A percentile compares a stretch with the other conserved stretches of the same genome.
These are phyloP conservation scores for Agonum fuliginosum DNA, from an alignment of 2,888 invertebrate genomes.

Conservation along the genomic window DNA sequence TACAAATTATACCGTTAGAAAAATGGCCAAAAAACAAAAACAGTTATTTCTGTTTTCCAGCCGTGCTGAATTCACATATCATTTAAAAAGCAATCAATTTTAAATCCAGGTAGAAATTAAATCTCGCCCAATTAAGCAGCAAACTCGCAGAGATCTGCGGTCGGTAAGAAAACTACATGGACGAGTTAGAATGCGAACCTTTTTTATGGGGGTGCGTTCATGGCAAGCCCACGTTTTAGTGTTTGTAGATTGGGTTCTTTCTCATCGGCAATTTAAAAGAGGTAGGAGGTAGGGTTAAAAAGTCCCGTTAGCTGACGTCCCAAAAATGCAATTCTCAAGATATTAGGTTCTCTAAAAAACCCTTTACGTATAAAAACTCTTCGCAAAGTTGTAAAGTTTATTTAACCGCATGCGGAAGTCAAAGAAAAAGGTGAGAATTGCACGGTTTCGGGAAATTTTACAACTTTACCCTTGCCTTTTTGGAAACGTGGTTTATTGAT, in stretches of 20 bases:
- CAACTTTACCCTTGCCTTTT: constrained; percentile 39
- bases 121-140: constrained; percentile 34
- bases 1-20: constrained; percentile 34
- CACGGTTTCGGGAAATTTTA: constrained; percentile 1
- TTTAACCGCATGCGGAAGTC: constrained; percentile 42
- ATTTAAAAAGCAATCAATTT: constrained; percentile 55
- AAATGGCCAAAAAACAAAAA: not conserved
- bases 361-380: constrained; percentile 45
- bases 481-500: constrained; percentile 27
- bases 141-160: constrained; percentile 29
- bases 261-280: constrained; percentile 35
- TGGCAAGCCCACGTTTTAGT: constrained; percentile 40
- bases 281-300: constrained; percentile 27
- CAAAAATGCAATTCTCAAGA: constrained; percentile 47
- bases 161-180: constrained; percentile 39
- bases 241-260: constrained; percentile 20
- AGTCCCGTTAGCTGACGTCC: constrained; percentile 41
- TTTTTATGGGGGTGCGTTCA: constrained; percentile 53
- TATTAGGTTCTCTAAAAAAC: not conserved
- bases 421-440: constrained; percentile 30
- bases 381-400: constrained; percentile 47
- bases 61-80: constrained; percentile 2
- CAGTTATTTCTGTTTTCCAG: not conserved
- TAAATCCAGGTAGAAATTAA: constrained; percentile 51
- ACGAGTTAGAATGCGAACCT: constrained; percentile 57